phyloP scores from a whole-genome alignment of 1,140 invertebrate genomes.

The Hycleus phaleratus region DNA sequence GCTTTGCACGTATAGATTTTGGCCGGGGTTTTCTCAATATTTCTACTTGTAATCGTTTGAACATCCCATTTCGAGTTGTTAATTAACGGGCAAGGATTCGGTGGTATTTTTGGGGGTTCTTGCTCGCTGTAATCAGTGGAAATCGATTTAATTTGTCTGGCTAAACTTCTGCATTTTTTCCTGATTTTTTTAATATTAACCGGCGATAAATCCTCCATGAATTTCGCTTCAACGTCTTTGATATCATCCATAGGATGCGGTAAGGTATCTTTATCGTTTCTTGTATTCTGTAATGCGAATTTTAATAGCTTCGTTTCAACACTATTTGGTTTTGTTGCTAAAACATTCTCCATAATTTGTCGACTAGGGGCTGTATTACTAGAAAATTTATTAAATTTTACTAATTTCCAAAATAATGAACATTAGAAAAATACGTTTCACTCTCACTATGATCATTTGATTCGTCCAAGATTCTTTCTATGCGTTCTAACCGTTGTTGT shows the following conservation, averaged over 20 bases:
- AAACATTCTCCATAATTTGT: neutral
- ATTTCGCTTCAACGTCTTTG: constrained; percentile 30
- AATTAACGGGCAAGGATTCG: neutral
- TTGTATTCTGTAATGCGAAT: constrained; percentile 26
- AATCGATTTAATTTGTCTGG: constrained; percentile 14
- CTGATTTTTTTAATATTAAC: constrained; percentile 23
- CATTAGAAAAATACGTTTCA: too few species aligned
- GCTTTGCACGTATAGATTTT: constrained; percentile 31
- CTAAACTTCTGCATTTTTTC: constrained; percentile 20
- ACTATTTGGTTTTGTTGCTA: constrained; percentile 29
- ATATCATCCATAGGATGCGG: constrained; percentile 35
- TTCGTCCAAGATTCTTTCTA: too few species aligned
- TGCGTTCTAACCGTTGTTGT: constrained; percentile 10
- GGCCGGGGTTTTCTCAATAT: constrained; percentile 10
- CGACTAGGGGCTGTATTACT: too few species aligned
- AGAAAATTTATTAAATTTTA: neutral
- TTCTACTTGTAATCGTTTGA: constrained; percentile 10
- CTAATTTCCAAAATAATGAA: too few species aligned
- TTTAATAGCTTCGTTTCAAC: constrained; percentile 30
- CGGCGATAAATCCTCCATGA: constrained; percentile 23
- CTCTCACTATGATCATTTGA: too few species aligned
- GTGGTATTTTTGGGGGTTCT: neutral
- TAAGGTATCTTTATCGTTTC: constrained; percentile 1
- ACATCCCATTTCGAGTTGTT: constrained; percentile 24
- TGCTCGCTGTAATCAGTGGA: neutral